Evolutionary conservation across 2,888 invertebrate genomes (phyloP), one percentile per base, ranked within the genome.

Genomic region (Lasioglossum vierecki): DNA sequence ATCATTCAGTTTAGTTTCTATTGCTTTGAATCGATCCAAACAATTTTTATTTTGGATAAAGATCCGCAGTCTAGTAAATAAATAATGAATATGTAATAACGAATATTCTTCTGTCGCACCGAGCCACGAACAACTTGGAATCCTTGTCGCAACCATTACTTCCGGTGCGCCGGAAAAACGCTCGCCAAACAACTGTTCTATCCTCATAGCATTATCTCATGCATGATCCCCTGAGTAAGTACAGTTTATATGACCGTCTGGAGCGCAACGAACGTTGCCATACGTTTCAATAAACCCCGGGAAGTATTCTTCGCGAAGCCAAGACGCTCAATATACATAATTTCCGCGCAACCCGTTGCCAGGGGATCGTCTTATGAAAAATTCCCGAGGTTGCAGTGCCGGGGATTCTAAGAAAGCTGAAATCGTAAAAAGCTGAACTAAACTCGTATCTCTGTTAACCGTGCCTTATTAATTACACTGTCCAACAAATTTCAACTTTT

Each of bases 211-310:
- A 39, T 70, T 39, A 39, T n/a, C 70, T 70, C 22, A n/a, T 70
- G n/a, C 70, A 41, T 22, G 66, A 66, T 66, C 30, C 8, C 18
- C 18, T 0, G 35, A 66, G 8, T 66, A 70, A 70, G 39, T 41
- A n/a, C 41, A n/a, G 39, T 70, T 70, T 70, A 70, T 70, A 22
- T 22, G 41, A n/a, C 39, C 35, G 39, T 70, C n/a, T 26, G 44
- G 41, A n/a, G 11, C 44, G n/a, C n/a, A 71, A 44, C 26, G 41
- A 30, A 9, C 57, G 39, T 15, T 8, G 9, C 9, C 75, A 26
- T 60, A 60, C 57, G 75, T 75, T 60, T 60, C 75, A 39, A 75
- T 57, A 41, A 75, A 75, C 60, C 53, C 60, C 18, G 26, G 15
- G 22, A n/a, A n/a, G 60, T 39, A 53, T 60, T 41, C 41, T n/a